Base-by-base conservation (phyloP, 2,797 vertebrate species). In the Onychomys torridus region DNA sequence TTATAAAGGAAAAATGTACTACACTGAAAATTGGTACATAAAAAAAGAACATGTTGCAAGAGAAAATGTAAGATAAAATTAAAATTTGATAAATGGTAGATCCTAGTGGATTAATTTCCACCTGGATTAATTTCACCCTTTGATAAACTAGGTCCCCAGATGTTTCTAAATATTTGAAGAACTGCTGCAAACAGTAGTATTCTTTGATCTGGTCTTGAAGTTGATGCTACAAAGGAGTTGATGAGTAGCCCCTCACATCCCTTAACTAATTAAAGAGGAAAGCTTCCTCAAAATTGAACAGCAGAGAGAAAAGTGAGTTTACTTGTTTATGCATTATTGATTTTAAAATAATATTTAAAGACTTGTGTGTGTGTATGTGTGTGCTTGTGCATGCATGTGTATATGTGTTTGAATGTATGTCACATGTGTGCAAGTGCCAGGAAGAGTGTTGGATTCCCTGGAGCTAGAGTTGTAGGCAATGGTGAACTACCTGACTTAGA, bases 131-230 rank as follows among this genome's bases (percentile, higher is more conserved):
- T 67, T 75, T 78, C 3, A 82, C 40, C 34, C 25, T 52, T 94
- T 52, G 63, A 65, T 88, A 49, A 91, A 79, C 85, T 49, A 25
- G 27, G 4, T 32, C 29, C 5, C 46, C 23, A 57, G 17, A 40
- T 84, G 27, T 94, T 91, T 93, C 61, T 69, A 89, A 91, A 71
- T 82, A 77, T 21, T 82, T 82, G 10, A 34, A 71, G 27, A 90
- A 73, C 25, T 63, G 5, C 5, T 81, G 78, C 6, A 91, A 91
- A 43, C 77, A 34, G 57, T 61, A 88, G 2, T 61, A 19, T 79
- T 65, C 7, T 32, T 75, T 61, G 63, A 89, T 61, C 34, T 73
- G 13, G 61, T 76, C 55, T 83, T 89, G 37, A 94, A 94, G 25
- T 37, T 94, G n/a, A 97, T 63, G 23, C 37, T 90, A 67, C 17